Percentiles rank a stretch among this genome's conserved stretches.
Conservation (phyloP, 1,140 invertebrate species). For the Carposina sasakii region DNA sequence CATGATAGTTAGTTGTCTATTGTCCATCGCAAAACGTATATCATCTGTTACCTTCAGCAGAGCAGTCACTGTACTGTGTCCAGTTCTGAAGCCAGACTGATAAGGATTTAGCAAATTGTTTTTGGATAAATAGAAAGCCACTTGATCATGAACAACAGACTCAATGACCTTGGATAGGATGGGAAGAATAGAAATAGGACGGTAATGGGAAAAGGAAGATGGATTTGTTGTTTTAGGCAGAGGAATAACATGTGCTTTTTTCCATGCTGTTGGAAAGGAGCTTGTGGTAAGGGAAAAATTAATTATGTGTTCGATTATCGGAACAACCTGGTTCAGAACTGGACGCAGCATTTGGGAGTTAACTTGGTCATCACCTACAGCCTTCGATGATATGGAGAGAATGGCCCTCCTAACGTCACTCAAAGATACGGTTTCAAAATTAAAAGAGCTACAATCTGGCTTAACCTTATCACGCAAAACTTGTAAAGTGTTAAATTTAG, state of each 20-base stretch:
- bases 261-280: neutral
- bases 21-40: slow-evolving; percentile 2
- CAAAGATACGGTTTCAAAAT: neutral
- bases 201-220: neutral
- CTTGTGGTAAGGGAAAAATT: neutral
- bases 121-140: too few relatives aligned
- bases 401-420: neutral
- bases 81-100: too few relatives aligned
- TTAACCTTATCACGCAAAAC: neutral
- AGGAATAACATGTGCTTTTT: neutral
- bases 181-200: neutral
- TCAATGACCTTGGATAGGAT: neutral
- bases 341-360: neutral
- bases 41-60: neutral
- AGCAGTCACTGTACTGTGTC: neutral
- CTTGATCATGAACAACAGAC: too few relatives aligned
- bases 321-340: neutral
- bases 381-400: neutral
- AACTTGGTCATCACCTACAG: neutral
- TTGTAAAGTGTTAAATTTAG: neutral
- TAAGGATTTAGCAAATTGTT: too few relatives aligned
- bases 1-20: neutral
- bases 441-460: neutral
- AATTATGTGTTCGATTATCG: neutral
- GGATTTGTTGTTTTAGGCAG: neutral